phyloP scores from a whole-genome alignment of 2,888 invertebrate genomes.

The Lycophotia porphyrea region DNA sequence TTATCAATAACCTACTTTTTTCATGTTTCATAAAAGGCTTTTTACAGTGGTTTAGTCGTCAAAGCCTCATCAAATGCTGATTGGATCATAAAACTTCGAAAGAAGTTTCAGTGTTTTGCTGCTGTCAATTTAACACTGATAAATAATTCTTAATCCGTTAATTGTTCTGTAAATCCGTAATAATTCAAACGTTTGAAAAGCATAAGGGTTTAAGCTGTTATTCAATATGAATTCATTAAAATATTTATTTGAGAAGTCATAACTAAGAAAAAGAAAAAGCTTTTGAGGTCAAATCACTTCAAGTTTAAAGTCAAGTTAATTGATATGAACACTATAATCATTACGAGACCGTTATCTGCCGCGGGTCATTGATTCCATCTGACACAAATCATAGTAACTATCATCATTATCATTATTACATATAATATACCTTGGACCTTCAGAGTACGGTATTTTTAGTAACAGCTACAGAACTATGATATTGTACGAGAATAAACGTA shows the following conservation, averaged over 20 bases:
- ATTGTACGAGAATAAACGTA: slow-evolving; percentile 12
- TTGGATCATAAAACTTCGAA: neutral
- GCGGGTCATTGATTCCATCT: slow-evolving; percentile 62
- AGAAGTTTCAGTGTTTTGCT: neutral
- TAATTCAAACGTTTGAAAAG: neutral
- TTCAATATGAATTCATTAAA: neutral
- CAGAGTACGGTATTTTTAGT: slow-evolving; percentile 41
- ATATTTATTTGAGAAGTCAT: neutral
- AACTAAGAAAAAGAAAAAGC: slow-evolving; percentile 31
- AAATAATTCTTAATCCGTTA: neutral
- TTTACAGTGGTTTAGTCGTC: neutral
- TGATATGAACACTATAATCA: slow-evolving; percentile 60
- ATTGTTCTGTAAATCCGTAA: no score
- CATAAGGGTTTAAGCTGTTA: neutral
- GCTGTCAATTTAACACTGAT: neutral
- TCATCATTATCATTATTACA: slow-evolving; percentile 23
- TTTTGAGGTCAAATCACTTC: slow-evolving; percentile 45
- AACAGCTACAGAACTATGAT: slow-evolving; percentile 19
- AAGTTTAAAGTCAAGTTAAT: slow-evolving; percentile 54
- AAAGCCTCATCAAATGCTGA: neutral
- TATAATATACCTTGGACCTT: slow-evolving; percentile 34
- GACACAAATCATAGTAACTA: slow-evolving; percentile 28
- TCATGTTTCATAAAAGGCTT: neutral
- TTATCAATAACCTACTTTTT: neutral
- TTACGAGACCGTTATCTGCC: slow-evolving; percentile 60